These are phyloP conservation scores for Callyntrura guangdongensis DNA, from an alignment of 2,888 invertebrate species.

Conservation along the genomic window DNA sequence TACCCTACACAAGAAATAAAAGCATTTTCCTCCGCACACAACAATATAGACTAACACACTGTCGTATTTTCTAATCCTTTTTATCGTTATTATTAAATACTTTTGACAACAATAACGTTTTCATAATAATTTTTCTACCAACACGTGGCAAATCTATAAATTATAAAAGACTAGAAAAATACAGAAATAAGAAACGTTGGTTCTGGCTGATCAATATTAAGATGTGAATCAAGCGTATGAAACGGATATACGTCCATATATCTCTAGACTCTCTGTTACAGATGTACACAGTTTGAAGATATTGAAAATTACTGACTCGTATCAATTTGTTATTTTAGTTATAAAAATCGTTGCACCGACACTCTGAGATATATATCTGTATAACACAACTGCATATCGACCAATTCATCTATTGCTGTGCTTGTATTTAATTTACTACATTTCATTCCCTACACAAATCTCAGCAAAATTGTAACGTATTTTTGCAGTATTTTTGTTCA, in stretches of 20 bases:
- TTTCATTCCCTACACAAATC: not conserved
- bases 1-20: conserved; percentile 38
- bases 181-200: conserved; percentile 71
- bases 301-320: conserved; percentile 14
- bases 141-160: conserved; percentile 64
- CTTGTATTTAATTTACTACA: not conserved
- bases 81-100: conserved; percentile 26
- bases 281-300: conserved; percentile 5
- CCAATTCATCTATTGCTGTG: not conserved
- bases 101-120: conserved; percentile 28
- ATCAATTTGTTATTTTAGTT: not conserved
- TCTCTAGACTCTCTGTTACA: too few species aligned
- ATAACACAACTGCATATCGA: conserved; percentile 16
- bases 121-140: conserved; percentile 23
- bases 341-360: not conserved
- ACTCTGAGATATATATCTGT: too few species aligned
- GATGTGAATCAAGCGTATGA: conserved; percentile 70
- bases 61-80: conserved; percentile 42
- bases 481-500: not conserved
- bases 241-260: conserved; percentile 32
- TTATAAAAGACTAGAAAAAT: conserved; percentile 77
- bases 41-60: not conserved
- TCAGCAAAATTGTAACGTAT: not conserved
- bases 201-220: conserved; percentile 66
- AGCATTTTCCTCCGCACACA: conserved; percentile 43